These are phyloP conservation scores for Ceratosolen solmsi DNA, from an alignment of 1,140 invertebrate genomes.

Conservation along the genomic window DNA sequence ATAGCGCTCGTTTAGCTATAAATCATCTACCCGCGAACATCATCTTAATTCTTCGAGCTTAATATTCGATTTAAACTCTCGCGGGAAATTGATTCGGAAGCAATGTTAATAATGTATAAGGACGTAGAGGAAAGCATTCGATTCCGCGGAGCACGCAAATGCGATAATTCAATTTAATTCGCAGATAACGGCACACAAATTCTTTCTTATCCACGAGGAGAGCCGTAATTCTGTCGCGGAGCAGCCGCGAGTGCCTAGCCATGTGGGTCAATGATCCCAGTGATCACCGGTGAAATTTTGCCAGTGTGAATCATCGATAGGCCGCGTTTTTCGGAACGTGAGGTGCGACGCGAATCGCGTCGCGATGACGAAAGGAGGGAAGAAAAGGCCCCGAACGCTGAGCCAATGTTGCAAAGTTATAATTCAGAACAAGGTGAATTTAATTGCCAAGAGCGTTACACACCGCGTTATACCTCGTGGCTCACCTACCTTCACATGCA, in stretches of 20 bases:
- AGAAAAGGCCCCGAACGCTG: background rate
- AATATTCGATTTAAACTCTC: background rate
- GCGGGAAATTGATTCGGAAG: too few species aligned
- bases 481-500: background rate
- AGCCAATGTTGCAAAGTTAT: too few species aligned
- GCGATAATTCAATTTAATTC: constrained; percentile 12
- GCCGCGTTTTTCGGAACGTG: background rate
- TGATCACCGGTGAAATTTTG: background rate
- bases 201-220: background rate
- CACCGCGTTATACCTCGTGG: background rate
- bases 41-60: background rate
- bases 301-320: background rate
- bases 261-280: constrained; percentile 19
- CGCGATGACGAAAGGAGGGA: too few species aligned
- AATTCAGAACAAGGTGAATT: constrained; percentile 35
- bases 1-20: background rate
- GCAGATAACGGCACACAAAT: background rate
- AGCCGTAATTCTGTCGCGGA: background rate
- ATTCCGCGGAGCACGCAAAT: background rate
- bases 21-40: background rate
- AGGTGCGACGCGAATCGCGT: background rate
- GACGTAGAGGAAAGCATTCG: background rate
- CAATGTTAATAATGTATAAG: too few species aligned
- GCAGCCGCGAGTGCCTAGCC: background rate
- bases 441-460: constrained; percentile 41